Conservation (phyloP, 2,113 vertebrate genomes). For the Trematomus loennbergii region DNA sequence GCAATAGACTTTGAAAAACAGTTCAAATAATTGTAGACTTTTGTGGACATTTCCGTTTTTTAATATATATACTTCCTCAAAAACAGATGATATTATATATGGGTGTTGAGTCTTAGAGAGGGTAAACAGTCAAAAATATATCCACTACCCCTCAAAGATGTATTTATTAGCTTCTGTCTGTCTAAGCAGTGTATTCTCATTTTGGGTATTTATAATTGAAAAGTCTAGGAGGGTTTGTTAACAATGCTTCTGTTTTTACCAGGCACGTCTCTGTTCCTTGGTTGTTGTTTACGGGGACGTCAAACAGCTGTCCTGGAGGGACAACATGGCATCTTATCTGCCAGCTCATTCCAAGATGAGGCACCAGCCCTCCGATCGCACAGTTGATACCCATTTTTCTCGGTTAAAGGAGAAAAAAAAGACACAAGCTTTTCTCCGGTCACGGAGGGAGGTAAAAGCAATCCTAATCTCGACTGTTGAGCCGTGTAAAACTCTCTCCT, state of each 20-base stretch:
- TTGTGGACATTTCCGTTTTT: not conserved
- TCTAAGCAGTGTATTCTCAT: constrained; percentile 21
- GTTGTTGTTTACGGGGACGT: constrained; percentile 30
- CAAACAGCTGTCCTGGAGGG: constrained; percentile 20
- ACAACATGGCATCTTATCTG: constrained; percentile 19
- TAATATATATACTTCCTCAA: not conserved
- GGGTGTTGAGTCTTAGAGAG: constrained; percentile 25
- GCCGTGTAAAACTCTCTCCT: constrained; percentile 50
- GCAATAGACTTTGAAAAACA: constrained; percentile 17
- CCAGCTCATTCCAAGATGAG: constrained; percentile 12
- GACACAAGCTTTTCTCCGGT: not conserved
- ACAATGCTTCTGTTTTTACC: not conserved
- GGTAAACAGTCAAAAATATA: constrained; percentile 42
- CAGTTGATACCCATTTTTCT: constrained; percentile 37
- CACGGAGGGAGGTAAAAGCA: constrained; percentile 28
- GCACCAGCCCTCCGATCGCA: constrained; percentile 15
- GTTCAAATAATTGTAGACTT: constrained; percentile 2
- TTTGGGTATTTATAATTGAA: constrained; percentile 31
- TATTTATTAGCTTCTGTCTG: constrained; percentile 11
- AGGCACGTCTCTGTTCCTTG: not conserved
- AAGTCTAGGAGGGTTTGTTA: not conserved
- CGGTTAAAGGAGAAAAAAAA: constrained; percentile 21
- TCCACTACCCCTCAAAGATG: not conserved
- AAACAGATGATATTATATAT: constrained; percentile 48
- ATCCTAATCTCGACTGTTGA: constrained; percentile 51